A percentile compares a stretch with the other conserved stretches of the same genome.
These are phyloP conservation scores for Sialis fuliginosa DNA, from an alignment of 2,888 invertebrate species.

Conservation along the genomic window DNA sequence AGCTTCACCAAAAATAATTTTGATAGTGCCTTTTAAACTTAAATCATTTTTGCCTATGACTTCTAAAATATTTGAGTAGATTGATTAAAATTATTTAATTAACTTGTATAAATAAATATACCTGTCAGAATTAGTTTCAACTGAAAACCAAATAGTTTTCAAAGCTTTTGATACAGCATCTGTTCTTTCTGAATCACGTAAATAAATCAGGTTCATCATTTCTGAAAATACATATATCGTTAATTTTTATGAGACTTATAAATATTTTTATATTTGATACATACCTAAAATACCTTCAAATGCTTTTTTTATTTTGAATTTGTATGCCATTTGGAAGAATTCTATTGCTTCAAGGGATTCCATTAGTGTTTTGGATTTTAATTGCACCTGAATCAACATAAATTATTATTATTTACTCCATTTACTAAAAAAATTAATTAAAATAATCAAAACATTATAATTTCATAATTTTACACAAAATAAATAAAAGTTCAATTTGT, in stretches of 20 bases:
- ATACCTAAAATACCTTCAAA: conserved; percentile 41
- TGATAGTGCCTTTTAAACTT: no score
- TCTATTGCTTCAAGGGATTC: conserved; percentile 82
- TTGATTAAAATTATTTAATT: no score
- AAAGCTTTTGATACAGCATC: conserved; percentile 65
- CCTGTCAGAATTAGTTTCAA: conserved; percentile 29
- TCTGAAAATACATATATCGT: conserved; percentile 21
- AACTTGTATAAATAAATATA: no score
- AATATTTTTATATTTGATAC: conserved; percentile 4
- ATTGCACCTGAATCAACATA: no score
- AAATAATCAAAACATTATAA: no score
- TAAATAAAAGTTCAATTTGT: no score
- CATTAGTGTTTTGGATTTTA: conserved; percentile 52
- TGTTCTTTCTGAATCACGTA: conserved; percentile 55
- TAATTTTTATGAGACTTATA: not conserved
- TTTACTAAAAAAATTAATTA: no score
- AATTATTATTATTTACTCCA: no score
- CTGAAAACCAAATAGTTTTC: conserved; percentile 46
- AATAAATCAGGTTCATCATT: conserved; percentile 65
- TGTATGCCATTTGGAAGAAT: conserved; percentile 66
- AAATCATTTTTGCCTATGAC: no score
- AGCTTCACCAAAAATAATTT: conserved; percentile 8
- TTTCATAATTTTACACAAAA: no score
- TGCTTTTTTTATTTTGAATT: conserved; percentile 60
- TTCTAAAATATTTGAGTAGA: no score